Conservation (phyloP, 2,888 invertebrate species). For the Chymomyza amoena region DNA sequence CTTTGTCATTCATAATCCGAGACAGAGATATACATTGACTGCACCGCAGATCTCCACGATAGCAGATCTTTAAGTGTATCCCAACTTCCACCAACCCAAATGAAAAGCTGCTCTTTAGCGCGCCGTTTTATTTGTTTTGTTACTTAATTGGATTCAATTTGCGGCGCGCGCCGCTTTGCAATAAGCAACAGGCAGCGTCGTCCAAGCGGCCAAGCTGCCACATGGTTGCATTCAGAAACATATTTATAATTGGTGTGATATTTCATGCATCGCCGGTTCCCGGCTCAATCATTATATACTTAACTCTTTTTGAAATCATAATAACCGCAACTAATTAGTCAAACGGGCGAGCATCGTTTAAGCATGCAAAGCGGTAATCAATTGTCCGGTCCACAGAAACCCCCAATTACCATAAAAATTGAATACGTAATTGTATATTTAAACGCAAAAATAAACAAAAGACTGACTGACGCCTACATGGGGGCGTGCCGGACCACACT, state of each 20-base stretch:
- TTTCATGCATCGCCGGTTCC: conserved; percentile 52
- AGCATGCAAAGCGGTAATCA: background rate
- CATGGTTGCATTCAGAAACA: background rate
- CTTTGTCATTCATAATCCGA: too few species aligned
- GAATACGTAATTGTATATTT: background rate
- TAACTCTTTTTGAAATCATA: background rate
- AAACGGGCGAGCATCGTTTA: background rate
- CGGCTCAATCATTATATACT: too few species aligned
- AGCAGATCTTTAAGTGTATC: background rate
- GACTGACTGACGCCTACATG: background rate
- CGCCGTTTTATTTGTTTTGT: background rate
- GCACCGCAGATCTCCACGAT: background rate
- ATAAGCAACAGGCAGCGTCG: conserved; percentile 2
- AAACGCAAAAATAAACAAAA: conserved; percentile 16
- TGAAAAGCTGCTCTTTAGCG: background rate
- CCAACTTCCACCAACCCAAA: background rate
- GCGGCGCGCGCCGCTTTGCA: conserved; percentile 50
- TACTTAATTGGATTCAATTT: conserved; percentile 64
- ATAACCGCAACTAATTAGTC: background rate
- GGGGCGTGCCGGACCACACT: background rate
- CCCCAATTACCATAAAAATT: background rate
- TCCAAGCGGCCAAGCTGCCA: background rate
- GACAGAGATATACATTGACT: too few species aligned
- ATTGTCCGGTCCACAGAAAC: background rate
- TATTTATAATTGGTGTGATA: conserved; percentile 60